Base-by-base conservation (phyloP, 2,888 invertebrate species). In the Allophyes oxyacanthae region DNA sequence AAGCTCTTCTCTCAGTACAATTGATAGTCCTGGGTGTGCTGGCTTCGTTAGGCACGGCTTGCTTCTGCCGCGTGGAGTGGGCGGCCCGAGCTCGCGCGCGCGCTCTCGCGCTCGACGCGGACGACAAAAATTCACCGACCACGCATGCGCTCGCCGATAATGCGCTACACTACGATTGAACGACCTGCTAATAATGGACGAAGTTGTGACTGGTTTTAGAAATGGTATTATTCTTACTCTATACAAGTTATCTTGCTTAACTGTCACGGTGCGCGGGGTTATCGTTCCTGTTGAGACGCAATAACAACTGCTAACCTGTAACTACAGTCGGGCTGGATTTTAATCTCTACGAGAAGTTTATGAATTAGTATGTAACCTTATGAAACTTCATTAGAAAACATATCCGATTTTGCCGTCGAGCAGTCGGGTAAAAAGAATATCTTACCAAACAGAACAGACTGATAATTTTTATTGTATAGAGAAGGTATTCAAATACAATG, bases 51-150 rank as follows among this genome's bases (percentile, higher is more conserved):
- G 98, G 98, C 44, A 97, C 98, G 0, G 90, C 95, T 0, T 90
- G 96, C 2, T 98, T 98, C 89, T 97, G 97, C 75, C 85, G 95
- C 50, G 97, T 98, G 5, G 98, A 98, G 85, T 96, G 96, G 95
- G 81, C 75, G 2, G 87, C 81, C 1, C 75, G 89, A 9, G 88
- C 88, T 0, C 81, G 89, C 1, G 87, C 90, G 0, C 83, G 89
- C 2, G 87, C 85, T 1, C 82, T 79, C 1, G 85, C 89, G 0
- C 46, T 86, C 0, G 84, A 86, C 5, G 72, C 84, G 14, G 88
- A 87, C 50, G 91, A 92, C 65, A 91, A 91, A 62, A 38, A 64
- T 1, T 77, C 81, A 0, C 81, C 89, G 26, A 87, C 83, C 32
- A 82, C 89, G 14, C 92, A 90, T 49, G 82, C 90, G 33, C 83